A percentile compares a stretch with the other conserved stretches of the same genome.
These are phyloP conservation scores for Threskiornis aethiopicus DNA, from an alignment of 2,797 vertebrate genomes.

Conservation along the genomic window DNA sequence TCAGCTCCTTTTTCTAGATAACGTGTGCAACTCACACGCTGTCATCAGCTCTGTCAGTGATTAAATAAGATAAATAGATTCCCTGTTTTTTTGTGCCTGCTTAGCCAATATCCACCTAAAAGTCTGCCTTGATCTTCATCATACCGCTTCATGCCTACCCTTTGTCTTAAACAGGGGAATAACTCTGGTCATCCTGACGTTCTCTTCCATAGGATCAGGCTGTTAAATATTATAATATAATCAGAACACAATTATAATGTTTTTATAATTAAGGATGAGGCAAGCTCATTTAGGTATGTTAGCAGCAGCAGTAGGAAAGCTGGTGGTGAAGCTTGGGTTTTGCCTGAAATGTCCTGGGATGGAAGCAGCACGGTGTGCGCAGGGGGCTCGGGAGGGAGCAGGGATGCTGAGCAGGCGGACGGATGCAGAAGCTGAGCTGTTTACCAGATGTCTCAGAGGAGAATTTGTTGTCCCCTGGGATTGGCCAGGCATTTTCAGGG, in stretches of 20 bases:
- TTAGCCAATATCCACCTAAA: neutral
- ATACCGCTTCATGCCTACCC: accelerated
- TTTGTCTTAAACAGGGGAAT: accelerated
- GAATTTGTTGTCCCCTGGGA: neutral
- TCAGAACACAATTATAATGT: neutral
- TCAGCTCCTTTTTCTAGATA: neutral
- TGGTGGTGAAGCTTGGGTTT: neutral
- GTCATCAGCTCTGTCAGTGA: neutral
- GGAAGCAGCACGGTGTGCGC: neutral
- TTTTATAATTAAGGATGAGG: neutral
- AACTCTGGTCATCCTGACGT: neutral
- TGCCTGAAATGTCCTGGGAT: neutral
- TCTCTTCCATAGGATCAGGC: neutral
- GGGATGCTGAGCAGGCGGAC: accelerated
- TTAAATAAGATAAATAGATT: neutral
- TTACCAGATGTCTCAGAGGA: neutral
- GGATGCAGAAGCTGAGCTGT: neutral
- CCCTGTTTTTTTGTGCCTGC: accelerated
- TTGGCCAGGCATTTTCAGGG: neutral
- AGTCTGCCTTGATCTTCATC: neutral
- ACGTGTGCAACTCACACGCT: accelerated
- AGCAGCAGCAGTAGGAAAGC: neutral
- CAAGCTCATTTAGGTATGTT: neutral
- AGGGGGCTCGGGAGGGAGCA: accelerated
- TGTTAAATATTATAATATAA: neutral